phyloP scores from a whole-genome alignment of 2,113 vertebrate genomes.

The Bubo scandiacus region DNA sequence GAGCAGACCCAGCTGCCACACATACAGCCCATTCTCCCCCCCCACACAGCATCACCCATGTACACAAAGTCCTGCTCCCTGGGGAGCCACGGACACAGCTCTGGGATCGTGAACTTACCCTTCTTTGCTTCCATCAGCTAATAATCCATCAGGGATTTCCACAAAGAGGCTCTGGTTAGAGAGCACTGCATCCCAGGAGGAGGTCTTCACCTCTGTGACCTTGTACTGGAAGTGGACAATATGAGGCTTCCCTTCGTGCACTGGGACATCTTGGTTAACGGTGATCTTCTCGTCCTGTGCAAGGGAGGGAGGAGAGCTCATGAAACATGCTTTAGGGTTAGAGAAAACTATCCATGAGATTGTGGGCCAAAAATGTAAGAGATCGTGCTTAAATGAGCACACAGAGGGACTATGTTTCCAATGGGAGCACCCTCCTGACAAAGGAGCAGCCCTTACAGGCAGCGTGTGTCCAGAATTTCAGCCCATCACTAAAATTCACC shows the following conservation, averaged over 20 bases:
- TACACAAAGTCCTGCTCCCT: background rate
- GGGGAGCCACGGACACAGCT: rapidly evolving
- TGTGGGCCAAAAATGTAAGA: background rate
- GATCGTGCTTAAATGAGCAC: rapidly evolving
- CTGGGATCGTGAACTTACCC: constrained; percentile 77
- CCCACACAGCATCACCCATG: background rate
- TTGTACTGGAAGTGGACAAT: constrained; percentile 92
- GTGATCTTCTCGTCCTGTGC: constrained; percentile 89
- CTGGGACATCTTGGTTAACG: constrained; percentile 87
- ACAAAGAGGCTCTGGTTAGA: constrained; percentile 90
- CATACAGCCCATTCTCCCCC: background rate
- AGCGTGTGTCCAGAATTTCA: background rate
- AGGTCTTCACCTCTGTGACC: constrained; percentile 87
- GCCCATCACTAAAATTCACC: no score
- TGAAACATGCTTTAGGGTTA: background rate
- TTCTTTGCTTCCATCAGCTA: constrained; percentile 95
- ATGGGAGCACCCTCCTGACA: background rate
- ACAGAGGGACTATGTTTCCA: background rate
- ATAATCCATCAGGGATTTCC: constrained; percentile 88
- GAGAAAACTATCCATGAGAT: background rate
- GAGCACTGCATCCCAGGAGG: constrained; percentile 90
- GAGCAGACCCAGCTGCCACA: background rate
- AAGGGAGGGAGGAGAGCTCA: background rate
- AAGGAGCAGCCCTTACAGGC: background rate
- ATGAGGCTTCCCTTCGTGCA: constrained; percentile 82